Evolutionary conservation across 2,113 vertebrate species (phyloP), one percentile per base, ranked within the genome.

Genomic region (Aplodontia rufa): DNA sequence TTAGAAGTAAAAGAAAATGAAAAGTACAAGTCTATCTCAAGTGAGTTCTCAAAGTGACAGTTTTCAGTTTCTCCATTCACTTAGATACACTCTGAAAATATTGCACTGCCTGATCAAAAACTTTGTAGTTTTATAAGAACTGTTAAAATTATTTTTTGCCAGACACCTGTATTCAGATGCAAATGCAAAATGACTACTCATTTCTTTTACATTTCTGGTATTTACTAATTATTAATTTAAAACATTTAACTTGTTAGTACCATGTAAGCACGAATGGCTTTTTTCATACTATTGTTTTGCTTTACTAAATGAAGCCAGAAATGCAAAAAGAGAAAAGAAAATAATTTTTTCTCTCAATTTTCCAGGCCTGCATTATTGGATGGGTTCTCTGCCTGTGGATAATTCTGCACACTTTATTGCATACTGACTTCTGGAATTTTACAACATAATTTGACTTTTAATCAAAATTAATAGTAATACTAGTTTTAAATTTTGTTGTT

Each of bases 231-330:
- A 4, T 19, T 51, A 20, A 66, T 75, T 94, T 95, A 32, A 87
- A 85, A 76, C 3, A 69, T 55, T 45, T 89, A 79, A 37, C 30
- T 37, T 82, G 1, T 37, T 94, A 78, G 49, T 78, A 47, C 5
- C 40, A 17, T 30, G 12, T 20, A 64, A 93, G 3, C 17, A 40
- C 26, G 72, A 37, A 72, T 42, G 12, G n/a, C n/a, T 20, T 80
- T 86, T 87, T 53, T 75, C 49, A 53, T 79, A 64, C 35, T 60
- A 35, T 75, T 78, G 3, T 37, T 84, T 90, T 9, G n/a, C 17
- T 87, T 87, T 71, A 32, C 68, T 84, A 96, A 86, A 96, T 79
- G 92, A 66, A 88, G n/a, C n/a, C 17, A 45, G 51, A 47, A 93
- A 78, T 89, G 45, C 24, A 87, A n/a, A 16, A 53, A 93, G 10